Base-by-base conservation (phyloP, 1,140 invertebrate genomes). In the Drosophila nebulosa region DNA sequence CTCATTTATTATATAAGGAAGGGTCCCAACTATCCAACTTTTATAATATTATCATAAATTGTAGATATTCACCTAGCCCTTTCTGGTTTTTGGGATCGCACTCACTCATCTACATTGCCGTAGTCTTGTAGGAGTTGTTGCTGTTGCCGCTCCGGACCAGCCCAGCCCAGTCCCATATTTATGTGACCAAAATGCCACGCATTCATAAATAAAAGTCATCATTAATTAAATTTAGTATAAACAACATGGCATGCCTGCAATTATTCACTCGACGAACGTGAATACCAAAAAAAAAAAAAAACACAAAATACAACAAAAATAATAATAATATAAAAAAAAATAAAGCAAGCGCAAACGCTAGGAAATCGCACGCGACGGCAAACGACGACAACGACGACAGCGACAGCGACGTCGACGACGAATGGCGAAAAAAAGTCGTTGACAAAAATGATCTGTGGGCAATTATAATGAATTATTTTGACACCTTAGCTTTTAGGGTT, bases 391-490 rank as follows among this genome's bases (percentile, higher is more conserved):
- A 46, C 21, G 55, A 78, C 60, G 14, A 63, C 64, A 63, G 39
- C 21, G 55, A 78, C 60, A n/a, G 60, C 14, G 6, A 18, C 16
- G 14, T 14, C 39, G 14, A 16, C 4, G 55, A 50, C 53, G 21
- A 21, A 14, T n/a, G 24, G 24, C 21, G 64, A 30, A 50, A 57
- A 68, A 74, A 64, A 64, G 69, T 12, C 59, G 81, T 86, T 88
- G 78, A 86, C 83, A 88, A 86, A 88, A 88, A 88, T 88, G 83
- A 88, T 88, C 83, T 88, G 83, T 88, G 83, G 83, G 85, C 85
- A 89, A 89, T 89, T 89, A 89, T 89, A 89, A 89, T 89, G 85
- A 89, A 89, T 89, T 89, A 89, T 88, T 88, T 88, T 88, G 83
- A 88, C 83, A 88, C 84, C 39, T 88, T 88, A 55, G 52, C 39